Evolutionary conservation across 2,113 vertebrate species (phyloP).

Genomic region (Brachypteracias leptosomus): DNA sequence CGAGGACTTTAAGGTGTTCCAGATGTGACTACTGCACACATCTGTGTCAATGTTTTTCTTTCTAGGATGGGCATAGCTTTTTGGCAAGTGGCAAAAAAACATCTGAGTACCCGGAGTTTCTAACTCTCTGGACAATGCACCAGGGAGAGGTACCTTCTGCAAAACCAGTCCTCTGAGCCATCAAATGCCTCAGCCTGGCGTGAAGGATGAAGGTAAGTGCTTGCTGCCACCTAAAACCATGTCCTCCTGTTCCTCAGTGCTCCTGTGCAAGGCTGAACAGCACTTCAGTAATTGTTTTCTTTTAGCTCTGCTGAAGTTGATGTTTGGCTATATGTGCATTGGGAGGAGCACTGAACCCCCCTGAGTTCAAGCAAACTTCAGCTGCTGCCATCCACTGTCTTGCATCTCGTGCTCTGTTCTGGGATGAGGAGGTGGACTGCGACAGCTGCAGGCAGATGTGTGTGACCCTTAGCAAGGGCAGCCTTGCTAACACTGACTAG

Average conservation of each 20-base stretch:
- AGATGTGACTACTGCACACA: not conserved
- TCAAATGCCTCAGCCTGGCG: not conserved
- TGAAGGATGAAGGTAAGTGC: not conserved
- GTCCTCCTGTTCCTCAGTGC: not conserved
- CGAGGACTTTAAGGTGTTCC: not conserved
- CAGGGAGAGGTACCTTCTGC: not conserved
- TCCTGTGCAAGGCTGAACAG: not conserved
- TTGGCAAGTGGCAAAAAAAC: not conserved
- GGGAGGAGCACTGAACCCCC: not conserved
- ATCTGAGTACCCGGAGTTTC: not conserved
- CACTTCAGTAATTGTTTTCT: too few relatives aligned
- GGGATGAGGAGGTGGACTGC: not conserved
- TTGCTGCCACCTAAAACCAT: not conserved
- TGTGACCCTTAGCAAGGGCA: not conserved
- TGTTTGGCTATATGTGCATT: not conserved
- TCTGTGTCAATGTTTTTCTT: not conserved
- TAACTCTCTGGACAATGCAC: not conserved
- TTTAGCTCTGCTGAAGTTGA: not conserved
- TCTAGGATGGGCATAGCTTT: not conserved
- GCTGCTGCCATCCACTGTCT: not conserved
- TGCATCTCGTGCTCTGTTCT: rapidly evolving
- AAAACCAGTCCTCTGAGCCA: not conserved
- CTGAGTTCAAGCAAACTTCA: not conserved
- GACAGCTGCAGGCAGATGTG: not conserved
- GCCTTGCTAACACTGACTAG: rapidly evolving